These are phyloP conservation scores for silkworm (Bombyx mori) DNA, from an alignment of 1,140 invertebrate genomes.

Conservation along the genomic window ASM3026992v2 NC_085129.1:7762501-7763000, in stretches of 20 bases:
- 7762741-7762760: slow-evolving; percentile 60
- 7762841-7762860: slow-evolving; percentile 51
- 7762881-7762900: slow-evolving; percentile 46
- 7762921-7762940: slow-evolving; percentile 30
- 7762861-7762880: slow-evolving; percentile 53
- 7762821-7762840: slow-evolving; percentile 46
- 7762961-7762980: slow-evolving; percentile 64
- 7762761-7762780: slow-evolving; percentile 46
- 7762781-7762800: slow-evolving; percentile 18
- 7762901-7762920: slow-evolving; percentile 65
- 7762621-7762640: slow-evolving; percentile 12
- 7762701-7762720: slow-evolving; percentile 48
- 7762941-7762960: slow-evolving; percentile 36
- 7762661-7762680: slow-evolving; percentile 10
- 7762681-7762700: slow-evolving; percentile 4
- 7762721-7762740: slow-evolving; percentile 59
- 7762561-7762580: slow-evolving; percentile 57
- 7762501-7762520: slow-evolving; percentile 68
- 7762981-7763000: slow-evolving; percentile 69
- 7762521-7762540: slow-evolving; percentile 69
- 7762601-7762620: slow-evolving; percentile 35
- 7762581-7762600: slow-evolving; percentile 53
- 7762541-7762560: slow-evolving; percentile 57
- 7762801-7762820: slow-evolving; percentile 8
- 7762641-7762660: slow-evolving; percentile 10